These are phyloP conservation scores for Tubiluchus corallicola DNA, from an alignment of 2,888 invertebrate species.

Conservation along the genomic window DNA sequence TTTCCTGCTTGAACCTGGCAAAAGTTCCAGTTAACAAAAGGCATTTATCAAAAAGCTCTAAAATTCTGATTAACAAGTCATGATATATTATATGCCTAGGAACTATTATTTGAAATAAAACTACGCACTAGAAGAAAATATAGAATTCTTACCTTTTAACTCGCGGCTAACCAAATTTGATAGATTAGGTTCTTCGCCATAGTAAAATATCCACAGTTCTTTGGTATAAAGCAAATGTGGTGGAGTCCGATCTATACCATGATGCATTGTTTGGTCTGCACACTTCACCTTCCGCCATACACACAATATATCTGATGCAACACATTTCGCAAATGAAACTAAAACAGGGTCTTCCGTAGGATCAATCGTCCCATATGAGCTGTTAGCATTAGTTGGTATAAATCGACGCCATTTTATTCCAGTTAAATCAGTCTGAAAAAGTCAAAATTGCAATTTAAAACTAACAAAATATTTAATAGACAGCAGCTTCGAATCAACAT, in stretches of 20 bases:
- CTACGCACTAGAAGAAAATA: too few relatives aligned
- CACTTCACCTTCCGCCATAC: constrained; percentile 81
- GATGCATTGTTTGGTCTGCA: constrained; percentile 10
- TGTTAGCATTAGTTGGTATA: constrained; percentile 40
- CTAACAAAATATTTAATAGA: too few relatives aligned
- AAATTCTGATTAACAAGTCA: too few relatives aligned
- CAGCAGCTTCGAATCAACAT: too few relatives aligned
- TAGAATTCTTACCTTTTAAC: constrained; percentile 72
- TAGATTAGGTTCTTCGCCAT: constrained; percentile 86
- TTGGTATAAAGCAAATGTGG: constrained; percentile 35
- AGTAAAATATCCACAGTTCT: constrained; percentile 99
- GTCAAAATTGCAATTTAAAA: too few relatives aligned
- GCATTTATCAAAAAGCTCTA: too few relatives aligned
- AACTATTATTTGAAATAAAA: too few relatives aligned
- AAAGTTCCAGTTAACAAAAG: too few relatives aligned
- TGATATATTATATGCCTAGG: too few relatives aligned
- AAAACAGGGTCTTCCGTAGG: constrained; percentile 31
- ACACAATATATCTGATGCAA: constrained; percentile 72
- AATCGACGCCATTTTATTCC: constrained; percentile 98
- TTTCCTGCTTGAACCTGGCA: too few relatives aligned
- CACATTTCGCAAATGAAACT: constrained; percentile 31
- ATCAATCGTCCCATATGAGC: constrained; percentile 14
- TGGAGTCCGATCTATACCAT: not conserved
- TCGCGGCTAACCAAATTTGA: constrained; percentile 63
- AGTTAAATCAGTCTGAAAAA: constrained; percentile 85